These are phyloP conservation scores for Acropora yongei DNA, from an alignment of 64 coral and sea anemone species.

Conservation along the genomic window DNA sequence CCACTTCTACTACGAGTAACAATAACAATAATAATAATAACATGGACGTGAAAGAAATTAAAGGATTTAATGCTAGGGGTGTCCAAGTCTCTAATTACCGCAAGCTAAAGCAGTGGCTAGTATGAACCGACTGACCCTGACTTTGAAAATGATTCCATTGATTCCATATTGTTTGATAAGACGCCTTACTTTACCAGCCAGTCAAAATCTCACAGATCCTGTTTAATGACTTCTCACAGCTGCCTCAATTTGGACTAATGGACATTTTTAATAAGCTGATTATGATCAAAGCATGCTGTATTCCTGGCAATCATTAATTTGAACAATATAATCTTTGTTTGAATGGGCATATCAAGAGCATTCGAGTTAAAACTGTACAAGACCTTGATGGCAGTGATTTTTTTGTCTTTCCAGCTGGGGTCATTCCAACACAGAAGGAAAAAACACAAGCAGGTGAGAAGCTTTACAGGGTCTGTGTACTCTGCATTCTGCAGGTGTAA, in stretches of 20 bases:
- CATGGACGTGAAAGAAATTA: conserved; percentile 63
- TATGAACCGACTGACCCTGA: conserved; percentile 66
- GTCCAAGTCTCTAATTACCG: conserved; percentile 55
- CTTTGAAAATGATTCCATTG: conserved; percentile 81
- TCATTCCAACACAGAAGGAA: too few species aligned
- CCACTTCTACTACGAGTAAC: neutral
- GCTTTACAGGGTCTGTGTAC: conserved; percentile 57
- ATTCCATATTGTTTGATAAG: conserved; percentile 44
- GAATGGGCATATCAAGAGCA: conserved; percentile 52
- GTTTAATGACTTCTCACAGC: conserved; percentile 54
- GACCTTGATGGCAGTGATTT: too few species aligned
- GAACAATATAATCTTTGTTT: conserved; percentile 12
- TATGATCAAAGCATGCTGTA: conserved; percentile 75
- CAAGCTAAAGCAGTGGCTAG: conserved; percentile 67
- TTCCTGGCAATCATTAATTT: conserved; percentile 70
- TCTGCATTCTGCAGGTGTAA: conserved; percentile 73
- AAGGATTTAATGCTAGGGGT: conserved; percentile 45
- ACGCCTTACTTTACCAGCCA: conserved; percentile 59
- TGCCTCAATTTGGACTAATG: conserved; percentile 59
- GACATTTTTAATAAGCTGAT: conserved; percentile 72
- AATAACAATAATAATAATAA: neutral
- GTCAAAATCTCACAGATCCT: conserved; percentile 61
- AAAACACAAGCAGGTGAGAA: too few species aligned
- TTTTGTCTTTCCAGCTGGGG: too few species aligned
- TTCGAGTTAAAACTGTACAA: conserved; percentile 55